Conservation (phyloP, 2,888 invertebrate species). For the Sturmia bella region DNA sequence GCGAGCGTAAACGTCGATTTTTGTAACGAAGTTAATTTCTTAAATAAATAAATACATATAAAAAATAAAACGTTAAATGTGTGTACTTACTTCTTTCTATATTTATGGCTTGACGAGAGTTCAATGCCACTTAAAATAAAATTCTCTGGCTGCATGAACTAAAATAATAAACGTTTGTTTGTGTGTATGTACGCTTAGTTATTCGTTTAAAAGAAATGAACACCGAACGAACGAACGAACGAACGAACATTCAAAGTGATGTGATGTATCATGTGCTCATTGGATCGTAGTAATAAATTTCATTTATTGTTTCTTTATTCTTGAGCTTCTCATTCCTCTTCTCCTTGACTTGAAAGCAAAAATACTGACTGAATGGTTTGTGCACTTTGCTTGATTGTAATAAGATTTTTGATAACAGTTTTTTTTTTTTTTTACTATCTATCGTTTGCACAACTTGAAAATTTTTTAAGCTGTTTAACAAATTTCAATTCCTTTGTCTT, state of each 20-base stretch:
- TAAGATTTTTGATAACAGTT: conserved; percentile 28
- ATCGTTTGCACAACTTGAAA: conserved; percentile 18
- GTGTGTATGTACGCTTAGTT: too few relatives aligned
- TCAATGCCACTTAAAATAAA: conserved; percentile 68
- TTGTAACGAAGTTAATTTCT: conserved; percentile 31
- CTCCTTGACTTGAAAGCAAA: background rate
- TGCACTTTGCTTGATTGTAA: conserved; percentile 24
- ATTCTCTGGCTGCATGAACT: conserved; percentile 29
- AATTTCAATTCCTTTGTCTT: conserved; percentile 44
- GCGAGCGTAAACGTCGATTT: background rate
- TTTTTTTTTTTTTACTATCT: conserved; percentile 4
- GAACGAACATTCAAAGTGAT: conserved; percentile 5
- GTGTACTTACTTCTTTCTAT: conserved; percentile 19
- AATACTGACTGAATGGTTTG: background rate
- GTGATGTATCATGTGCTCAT: conserved; percentile 5
- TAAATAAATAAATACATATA: conserved; percentile 42
- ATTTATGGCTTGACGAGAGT: conserved; percentile 63
- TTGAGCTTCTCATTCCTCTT: conserved; percentile 25
- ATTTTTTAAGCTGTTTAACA: conserved; percentile 24
- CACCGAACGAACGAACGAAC: background rate
- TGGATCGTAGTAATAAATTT: conserved; percentile 41
- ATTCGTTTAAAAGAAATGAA: too few relatives aligned
- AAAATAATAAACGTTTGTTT: conserved; percentile 7
- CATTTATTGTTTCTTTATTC: conserved; percentile 49
- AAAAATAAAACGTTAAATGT: background rate